phyloP scores from a whole-genome alignment of 1,140 invertebrate species.

The Ptiloglossa arizonensis region DNA sequence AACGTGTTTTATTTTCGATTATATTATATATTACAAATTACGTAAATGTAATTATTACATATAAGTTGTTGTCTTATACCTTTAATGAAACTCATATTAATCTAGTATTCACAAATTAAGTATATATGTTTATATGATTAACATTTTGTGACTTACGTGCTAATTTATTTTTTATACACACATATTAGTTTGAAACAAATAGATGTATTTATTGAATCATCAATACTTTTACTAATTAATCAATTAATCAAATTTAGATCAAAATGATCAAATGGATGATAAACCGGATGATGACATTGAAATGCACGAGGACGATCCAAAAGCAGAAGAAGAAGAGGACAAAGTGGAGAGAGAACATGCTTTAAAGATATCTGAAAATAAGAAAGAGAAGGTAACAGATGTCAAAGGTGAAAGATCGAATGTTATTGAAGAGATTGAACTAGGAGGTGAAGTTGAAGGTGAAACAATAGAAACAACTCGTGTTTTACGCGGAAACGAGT shows the following conservation, averaged over 20 bases:
- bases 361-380: background rate
- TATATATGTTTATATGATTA: background rate
- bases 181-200: no score
- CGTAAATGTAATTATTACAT: no score
- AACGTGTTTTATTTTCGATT: no score
- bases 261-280: conserved; percentile 11
- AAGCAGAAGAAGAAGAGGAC: conserved; percentile 77
- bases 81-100: no score
- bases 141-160: background rate
- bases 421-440: conserved; percentile 71
- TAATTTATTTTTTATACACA: conserved; percentile 1
- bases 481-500: conserved; percentile 87
- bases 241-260: conserved; percentile 11
- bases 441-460: conserved; percentile 78
- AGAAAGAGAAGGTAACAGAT: conserved; percentile 77
- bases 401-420: conserved; percentile 69
- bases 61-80: no score
- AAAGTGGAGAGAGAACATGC: conserved; percentile 63
- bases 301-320: conserved; percentile 82
- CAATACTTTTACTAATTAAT: background rate
- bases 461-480: conserved; percentile 78
- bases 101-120: no score
- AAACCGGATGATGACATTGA: conserved; percentile 81
- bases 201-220: background rate
- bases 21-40: no score